phyloP scores from a whole-genome alignment of 2,888 invertebrate species.

The Drosophila longiperda region DNA sequence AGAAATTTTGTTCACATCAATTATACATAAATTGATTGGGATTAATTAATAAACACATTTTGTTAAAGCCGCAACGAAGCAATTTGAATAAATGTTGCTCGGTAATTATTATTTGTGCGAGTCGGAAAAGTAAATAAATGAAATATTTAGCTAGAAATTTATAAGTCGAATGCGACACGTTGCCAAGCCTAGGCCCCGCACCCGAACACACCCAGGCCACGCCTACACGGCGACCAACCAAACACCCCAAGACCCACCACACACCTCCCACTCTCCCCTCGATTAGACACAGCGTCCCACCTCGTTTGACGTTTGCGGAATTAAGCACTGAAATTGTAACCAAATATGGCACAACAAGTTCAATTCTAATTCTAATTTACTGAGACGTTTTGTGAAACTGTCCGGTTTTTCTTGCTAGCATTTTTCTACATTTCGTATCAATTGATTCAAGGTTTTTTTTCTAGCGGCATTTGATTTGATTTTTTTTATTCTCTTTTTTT shows the following conservation, averaged over 20 bases:
- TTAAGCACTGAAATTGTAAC: constrained; percentile 78
- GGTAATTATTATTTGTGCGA: constrained; percentile 59
- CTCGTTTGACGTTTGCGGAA: constrained; percentile 80
- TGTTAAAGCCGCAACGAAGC: constrained; percentile 33
- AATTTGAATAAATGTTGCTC: constrained; percentile 65
- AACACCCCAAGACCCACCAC: not conserved
- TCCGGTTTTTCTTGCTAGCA: constrained; percentile 53
- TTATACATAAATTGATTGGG: constrained; percentile 67
- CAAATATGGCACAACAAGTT: constrained; percentile 78
- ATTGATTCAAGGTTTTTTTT: constrained; percentile 77
- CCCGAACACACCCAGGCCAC: constrained; percentile 41
- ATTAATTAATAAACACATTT: constrained; percentile 65
- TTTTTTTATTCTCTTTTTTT: constrained; percentile 37
- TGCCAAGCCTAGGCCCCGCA: constrained; percentile 64
- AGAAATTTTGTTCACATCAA: constrained; percentile 47
- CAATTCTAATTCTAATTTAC: constrained; percentile 74
- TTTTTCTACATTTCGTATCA: constrained; percentile 73
- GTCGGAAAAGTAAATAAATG: constrained; percentile 65
- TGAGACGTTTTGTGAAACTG: constrained; percentile 60
- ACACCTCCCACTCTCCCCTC: not conserved
- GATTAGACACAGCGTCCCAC: not conserved
- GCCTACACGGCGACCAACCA: constrained; percentile 18
- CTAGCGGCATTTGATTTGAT: constrained; percentile 68
- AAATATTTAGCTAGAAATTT: constrained; percentile 71
- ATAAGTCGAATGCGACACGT: constrained; percentile 67